Evolutionary conservation across 2,888 invertebrate species (phyloP), one percentile per base, ranked within the genome.

Genomic region (Pogonocherus hispidulus): DNA sequence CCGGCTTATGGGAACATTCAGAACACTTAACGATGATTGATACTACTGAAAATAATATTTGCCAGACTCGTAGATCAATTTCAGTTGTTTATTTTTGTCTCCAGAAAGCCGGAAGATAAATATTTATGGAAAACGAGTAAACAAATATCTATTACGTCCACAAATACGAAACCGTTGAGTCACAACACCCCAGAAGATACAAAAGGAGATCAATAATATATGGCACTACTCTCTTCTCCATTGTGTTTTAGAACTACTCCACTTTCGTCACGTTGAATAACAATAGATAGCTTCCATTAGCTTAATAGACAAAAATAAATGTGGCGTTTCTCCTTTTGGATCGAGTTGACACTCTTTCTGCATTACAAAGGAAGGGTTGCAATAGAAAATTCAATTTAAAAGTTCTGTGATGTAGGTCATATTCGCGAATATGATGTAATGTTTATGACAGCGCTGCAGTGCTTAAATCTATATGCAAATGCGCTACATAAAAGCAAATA

Each of bases 111-210:
- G 20, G 9, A 41, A 56, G 41, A 41, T 44, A 56, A 55, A 56
- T 56, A 56, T 56, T 56, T 56, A 56, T 41, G 41, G 35, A 18
- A 23, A 11, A 14, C 37, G 19, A 18, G 56, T 22, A 56, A 56
- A 56, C 56, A 56, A 44, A 41, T 56, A 56, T 56, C 56, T 41
- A 56, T 56, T 56, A 56, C 56, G 56, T 56, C 11, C 37, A 14
- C 56, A 56, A 56, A 41, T 41, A 56, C 22, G 19, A 22, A 56
- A 56, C 22, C 11, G 19, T 37, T 19, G 37, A 55, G 37, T 55
- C 32, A 32, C 35, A 27, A 14, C 23, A 32, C 35, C 27, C 32
- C 32, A 23, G 27, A 23, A 37, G 16, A 19, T 32, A 37, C 27
- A 55, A 55, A 37, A n/a, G 19, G 22, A 9, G 35, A 41, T 56